Conservation (phyloP, 2,888 invertebrate genomes). For the Netelia inedita region DNA sequence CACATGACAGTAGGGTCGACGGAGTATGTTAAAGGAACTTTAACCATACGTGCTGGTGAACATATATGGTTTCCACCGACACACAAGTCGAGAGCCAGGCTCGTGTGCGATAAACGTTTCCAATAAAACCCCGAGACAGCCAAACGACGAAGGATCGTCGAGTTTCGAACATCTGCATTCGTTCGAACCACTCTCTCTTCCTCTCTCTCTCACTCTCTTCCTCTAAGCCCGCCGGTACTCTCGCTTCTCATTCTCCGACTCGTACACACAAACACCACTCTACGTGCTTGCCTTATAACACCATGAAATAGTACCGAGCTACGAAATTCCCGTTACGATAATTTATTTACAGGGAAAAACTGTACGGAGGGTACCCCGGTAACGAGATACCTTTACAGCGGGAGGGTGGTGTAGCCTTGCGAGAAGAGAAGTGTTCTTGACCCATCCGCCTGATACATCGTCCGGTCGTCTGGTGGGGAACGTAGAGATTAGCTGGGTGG, state of each 20-base stretch:
- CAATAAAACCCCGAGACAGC: slow-evolving; percentile 33
- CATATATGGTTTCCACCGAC: neutral
- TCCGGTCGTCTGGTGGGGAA: slow-evolving; percentile 21
- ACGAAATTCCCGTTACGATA: slow-evolving; percentile 46
- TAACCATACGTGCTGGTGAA: neutral
- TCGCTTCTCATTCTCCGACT: neutral
- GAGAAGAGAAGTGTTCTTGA: slow-evolving; percentile 30
- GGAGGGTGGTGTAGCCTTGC: slow-evolving; percentile 21
- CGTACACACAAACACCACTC: neutral
- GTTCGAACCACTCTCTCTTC: neutral
- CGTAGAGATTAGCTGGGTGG: slow-evolving; percentile 1
- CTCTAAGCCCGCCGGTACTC: too few species aligned
- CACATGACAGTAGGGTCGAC: neutral
- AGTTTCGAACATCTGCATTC: neutral
- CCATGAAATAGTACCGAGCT: slow-evolving; percentile 23
- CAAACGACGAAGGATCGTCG: neutral
- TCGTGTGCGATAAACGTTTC: slow-evolving; percentile 26
- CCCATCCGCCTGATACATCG: slow-evolving; percentile 32
- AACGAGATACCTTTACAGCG: slow-evolving; percentile 40
- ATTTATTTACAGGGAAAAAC: slow-evolving; percentile 59
- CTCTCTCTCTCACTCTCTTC: neutral
- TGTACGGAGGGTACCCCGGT: slow-evolving; percentile 21
- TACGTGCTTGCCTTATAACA: neutral
- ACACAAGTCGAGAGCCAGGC: neutral
- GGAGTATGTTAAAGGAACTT: neutral